These are phyloP conservation scores for Ypsolopha sequella DNA, from an alignment of 2,888 invertebrate species.

Conservation along the genomic window DNA sequence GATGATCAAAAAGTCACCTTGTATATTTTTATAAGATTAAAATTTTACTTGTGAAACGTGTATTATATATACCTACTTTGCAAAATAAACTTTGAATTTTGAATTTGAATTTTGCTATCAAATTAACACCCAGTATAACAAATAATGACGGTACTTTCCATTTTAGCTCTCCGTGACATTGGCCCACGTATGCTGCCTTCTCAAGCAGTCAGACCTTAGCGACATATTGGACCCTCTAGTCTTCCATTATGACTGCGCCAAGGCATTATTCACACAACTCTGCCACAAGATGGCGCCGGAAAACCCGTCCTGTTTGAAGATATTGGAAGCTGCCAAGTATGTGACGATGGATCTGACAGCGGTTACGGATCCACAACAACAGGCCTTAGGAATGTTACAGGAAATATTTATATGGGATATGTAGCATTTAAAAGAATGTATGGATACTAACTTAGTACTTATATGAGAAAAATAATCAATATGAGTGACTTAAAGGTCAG, in stretches of 20 bases:
- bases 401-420: slow-evolving; percentile 61
- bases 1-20: too few relatives aligned
- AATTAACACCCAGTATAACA: too few relatives aligned
- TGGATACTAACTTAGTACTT: too few relatives aligned
- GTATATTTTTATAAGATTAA: too few relatives aligned
- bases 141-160: not conserved
- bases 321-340: slow-evolving; percentile 57
- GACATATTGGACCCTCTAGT: slow-evolving; percentile 61
- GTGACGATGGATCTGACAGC: slow-evolving; percentile 53
- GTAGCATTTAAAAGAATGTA: slow-evolving; percentile 23
- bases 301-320: slow-evolving; percentile 45
- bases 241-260: slow-evolving; percentile 57
- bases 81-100: too few relatives aligned
- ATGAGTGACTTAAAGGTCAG: too few relatives aligned
- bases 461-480: too few relatives aligned
- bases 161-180: slow-evolving; percentile 80
- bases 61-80: too few relatives aligned
- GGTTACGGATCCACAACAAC: slow-evolving; percentile 35
- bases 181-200: slow-evolving; percentile 75
- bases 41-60: too few relatives aligned
- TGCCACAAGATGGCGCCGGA: slow-evolving; percentile 53
- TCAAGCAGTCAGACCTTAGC: slow-evolving; percentile 69
- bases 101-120: too few relatives aligned
- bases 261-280: slow-evolving; percentile 41
- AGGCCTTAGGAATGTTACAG: slow-evolving; percentile 49